These are phyloP conservation scores for Procambarus clarkii DNA, from an alignment of 1,140 invertebrate genomes.

Conservation along the genomic window DNA sequence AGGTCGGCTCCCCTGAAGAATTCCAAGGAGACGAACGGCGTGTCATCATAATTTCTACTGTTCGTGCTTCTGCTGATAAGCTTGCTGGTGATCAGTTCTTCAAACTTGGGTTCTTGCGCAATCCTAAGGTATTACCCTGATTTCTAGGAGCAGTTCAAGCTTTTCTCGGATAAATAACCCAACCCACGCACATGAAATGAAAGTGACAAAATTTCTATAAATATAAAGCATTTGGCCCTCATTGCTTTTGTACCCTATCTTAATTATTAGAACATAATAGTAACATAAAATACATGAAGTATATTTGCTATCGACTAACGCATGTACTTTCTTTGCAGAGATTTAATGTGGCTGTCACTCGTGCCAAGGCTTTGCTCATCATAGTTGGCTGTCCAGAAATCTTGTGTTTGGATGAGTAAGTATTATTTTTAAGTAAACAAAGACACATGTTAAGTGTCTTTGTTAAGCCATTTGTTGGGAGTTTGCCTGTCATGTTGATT, in stretches of 20 bases:
- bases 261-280: too few species aligned
- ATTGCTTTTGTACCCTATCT: too few species aligned
- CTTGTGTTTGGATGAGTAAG: conserved; percentile 81
- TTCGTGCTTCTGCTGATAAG: conserved; percentile 79
- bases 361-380: conserved; percentile 86
- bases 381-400: conserved; percentile 89
- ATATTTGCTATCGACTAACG: too few species aligned
- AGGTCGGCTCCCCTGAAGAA: conserved; percentile 95
- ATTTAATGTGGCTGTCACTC: conserved; percentile 91
- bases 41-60: conserved; percentile 91
- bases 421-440: conserved; percentile 10
- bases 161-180: too few species aligned
- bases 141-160: too few species aligned
- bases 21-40: conserved; percentile 95
- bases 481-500: too few species aligned
- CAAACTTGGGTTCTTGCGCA: conserved; percentile 63
- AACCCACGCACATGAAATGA: too few species aligned
- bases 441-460: too few species aligned
- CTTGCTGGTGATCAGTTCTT: conserved; percentile 37
- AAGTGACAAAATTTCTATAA: too few species aligned
- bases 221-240: too few species aligned
- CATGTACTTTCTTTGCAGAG: conserved; percentile 21
- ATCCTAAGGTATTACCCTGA: conserved; percentile 46
- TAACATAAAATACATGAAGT: too few species aligned
- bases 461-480: too few species aligned